phyloP scores from a whole-genome alignment of 2,888 invertebrate species.

The Cecidostiba fungosa region DNA sequence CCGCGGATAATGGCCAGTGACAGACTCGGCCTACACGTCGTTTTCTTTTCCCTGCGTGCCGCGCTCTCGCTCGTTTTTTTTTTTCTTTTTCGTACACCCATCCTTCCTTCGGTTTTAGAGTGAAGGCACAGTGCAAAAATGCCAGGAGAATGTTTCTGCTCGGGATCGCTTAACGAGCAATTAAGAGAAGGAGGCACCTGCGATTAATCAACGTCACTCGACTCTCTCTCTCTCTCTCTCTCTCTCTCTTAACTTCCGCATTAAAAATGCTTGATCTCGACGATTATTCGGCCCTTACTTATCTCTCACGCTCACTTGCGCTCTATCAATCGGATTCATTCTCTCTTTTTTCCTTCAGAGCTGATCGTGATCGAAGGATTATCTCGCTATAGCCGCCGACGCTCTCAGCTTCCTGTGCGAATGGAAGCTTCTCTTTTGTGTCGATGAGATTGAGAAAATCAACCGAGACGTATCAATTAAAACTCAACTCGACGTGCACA shows the following conservation, averaged over 20 bases:
- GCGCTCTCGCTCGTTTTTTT: neutral
- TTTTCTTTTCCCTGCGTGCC: neutral
- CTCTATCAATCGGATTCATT: neutral
- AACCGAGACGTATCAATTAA: too few species aligned
- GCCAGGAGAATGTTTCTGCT: slow-evolving; percentile 46
- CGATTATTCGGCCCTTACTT: slow-evolving; percentile 22
- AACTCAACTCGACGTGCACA: too few species aligned
- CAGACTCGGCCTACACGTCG: slow-evolving; percentile 6
- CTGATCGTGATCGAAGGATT: neutral
- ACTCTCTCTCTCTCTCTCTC: too few species aligned
- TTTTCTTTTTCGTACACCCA: neutral
- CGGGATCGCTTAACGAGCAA: slow-evolving; percentile 54
- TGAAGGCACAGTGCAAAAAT: slow-evolving; percentile 32
- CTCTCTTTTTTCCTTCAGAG: neutral
- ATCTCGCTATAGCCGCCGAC: too few species aligned
- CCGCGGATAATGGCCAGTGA: slow-evolving; percentile 40
- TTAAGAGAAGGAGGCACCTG: slow-evolving; percentile 36
- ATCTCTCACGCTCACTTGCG: neutral
- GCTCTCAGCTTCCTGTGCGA: too few species aligned
- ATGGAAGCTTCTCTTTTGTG: too few species aligned
- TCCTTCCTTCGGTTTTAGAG: neutral
- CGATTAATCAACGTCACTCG: slow-evolving; percentile 60
- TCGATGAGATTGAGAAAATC: too few species aligned
- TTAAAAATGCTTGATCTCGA: slow-evolving; percentile 36
- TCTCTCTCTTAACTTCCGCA: slow-evolving; percentile 34